These are phyloP conservation scores for Altica lythri DNA, from an alignment of 2,888 invertebrate species.

Conservation along the genomic window DNA sequence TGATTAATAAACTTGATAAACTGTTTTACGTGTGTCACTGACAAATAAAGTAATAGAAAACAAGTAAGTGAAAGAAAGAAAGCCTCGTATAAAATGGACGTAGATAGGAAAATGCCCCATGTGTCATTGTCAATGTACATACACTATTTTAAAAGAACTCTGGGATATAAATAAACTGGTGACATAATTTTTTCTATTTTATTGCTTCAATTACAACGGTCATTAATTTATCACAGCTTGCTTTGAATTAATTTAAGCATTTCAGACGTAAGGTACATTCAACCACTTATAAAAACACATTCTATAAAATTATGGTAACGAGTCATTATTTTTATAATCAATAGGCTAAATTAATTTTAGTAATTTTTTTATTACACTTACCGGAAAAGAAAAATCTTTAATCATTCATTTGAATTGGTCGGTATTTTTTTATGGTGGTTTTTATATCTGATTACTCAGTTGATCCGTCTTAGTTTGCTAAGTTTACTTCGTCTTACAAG, in stretches of 20 bases:
- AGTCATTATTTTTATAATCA: too few species aligned
- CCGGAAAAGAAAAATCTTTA: too few species aligned
- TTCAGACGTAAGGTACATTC: conserved; percentile 1
- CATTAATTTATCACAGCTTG: conserved; percentile 15
- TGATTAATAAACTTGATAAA: conserved; percentile 14
- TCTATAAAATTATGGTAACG: too few species aligned
- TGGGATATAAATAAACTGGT: conserved; percentile 18
- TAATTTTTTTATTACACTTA: too few species aligned
- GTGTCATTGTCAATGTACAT: conserved; percentile 15
- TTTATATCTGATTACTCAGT: too few species aligned
- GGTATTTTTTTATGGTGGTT: too few species aligned
- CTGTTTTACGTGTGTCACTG: conserved; percentile 10
- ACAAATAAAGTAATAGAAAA: conserved; percentile 15
- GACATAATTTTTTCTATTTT: conserved; percentile 16
- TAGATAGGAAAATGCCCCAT: conserved; percentile 4
- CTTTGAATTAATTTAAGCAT: conserved; percentile 10
- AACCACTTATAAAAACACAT: too few species aligned
- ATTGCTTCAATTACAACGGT: conserved; percentile 18
- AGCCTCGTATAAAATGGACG: conserved; percentile 5
- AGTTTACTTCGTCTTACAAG: too few species aligned
- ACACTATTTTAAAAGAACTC: conserved; percentile 5
- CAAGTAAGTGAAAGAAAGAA: conserved; percentile 6
- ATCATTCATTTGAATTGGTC: too few species aligned
- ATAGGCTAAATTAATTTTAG: too few species aligned
- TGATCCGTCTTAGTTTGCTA: too few species aligned